Evolutionary conservation across 2,888 invertebrate genomes (phyloP).

Genomic region (Alsophila aescularia): DNA sequence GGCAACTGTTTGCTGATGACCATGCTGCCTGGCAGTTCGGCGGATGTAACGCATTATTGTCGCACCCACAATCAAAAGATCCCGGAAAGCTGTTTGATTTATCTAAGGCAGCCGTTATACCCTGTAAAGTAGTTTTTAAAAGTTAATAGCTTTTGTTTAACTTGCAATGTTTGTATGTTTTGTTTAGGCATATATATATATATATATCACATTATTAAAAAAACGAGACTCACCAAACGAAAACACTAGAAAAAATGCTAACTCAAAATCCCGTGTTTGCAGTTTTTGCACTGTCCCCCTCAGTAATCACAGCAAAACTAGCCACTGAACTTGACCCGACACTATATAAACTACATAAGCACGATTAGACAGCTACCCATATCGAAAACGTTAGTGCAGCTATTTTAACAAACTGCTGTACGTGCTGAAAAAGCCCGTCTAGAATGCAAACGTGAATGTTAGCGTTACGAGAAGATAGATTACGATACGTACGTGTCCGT

Average conservation of each 20-base stretch:
- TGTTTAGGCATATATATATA: too few relatives aligned
- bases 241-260: not conserved
- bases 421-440: slow-evolving; percentile 41
- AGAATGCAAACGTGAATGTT: slow-evolving; percentile 41
- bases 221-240: not conserved
- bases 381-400: slow-evolving; percentile 26
- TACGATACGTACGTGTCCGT: slow-evolving; percentile 24
- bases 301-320: slow-evolving; percentile 17
- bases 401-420: slow-evolving; percentile 19
- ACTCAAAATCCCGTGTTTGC: not conserved
- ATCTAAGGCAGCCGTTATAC: too few relatives aligned
- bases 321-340: slow-evolving; percentile 26
- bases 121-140: too few relatives aligned
- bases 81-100: too few relatives aligned
- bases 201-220: not conserved
- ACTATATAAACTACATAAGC: slow-evolving; percentile 13
- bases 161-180: too few relatives aligned
- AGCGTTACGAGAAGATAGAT: slow-evolving; percentile 3
- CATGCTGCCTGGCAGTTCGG: too few relatives aligned
- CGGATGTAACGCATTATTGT: too few relatives aligned
- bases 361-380: slow-evolving; percentile 25
- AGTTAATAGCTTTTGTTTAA: too few relatives aligned
- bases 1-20: too few relatives aligned
- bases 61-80: too few relatives aligned
- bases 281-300: slow-evolving; percentile 7